Base-by-base conservation (phyloP, 2,888 invertebrate species). In the Sipha maydis region DNA sequence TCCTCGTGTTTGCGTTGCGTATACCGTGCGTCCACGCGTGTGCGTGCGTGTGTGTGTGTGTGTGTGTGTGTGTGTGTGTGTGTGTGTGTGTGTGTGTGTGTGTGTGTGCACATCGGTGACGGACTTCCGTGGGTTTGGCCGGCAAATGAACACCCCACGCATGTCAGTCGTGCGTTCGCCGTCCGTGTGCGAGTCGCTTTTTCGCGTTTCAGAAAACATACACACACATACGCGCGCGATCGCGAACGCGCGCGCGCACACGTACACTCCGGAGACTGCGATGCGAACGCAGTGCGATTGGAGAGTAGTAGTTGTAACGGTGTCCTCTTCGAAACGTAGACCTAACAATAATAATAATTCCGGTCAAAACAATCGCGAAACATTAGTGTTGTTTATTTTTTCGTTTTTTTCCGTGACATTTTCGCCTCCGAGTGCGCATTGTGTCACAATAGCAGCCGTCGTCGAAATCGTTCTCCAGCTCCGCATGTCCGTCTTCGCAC, bases 101-200 rank as follows among this genome's bases (percentile, higher is more conserved):
- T 21, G 67, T 31, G 21, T 41, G 25, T 9, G n/a, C 25, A 79
- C 31, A 19, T 34, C 61, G 56, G 73, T 54, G 3, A 73, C 41
- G 56, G n/a, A 83, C 56, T 34, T 84, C 38, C 38, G 34, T 38
- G 56, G 73, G 75, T 83, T 75, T 61, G 14, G 83, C 83, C 75
- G 34, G 56, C 67, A 8, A 19, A 69, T n/a, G n/a, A 69, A 71
- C 79, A 71, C 69, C 85, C 85, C 85, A 79, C 85, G 79, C 85
- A 79, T 38, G 79, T 31, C 85, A 78, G 85, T 85, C 85, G 85
- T 67, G 73, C 54, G 85, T 77, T 67, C 67, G 67, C 71, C 48
- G 69, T 54, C 85, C 38, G 71, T 34, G 85, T 38, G 85, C 85
- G 56, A 85, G 69, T 78, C 54, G 85, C 79, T 79, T 71, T 79